Evolutionary conservation across 1,140 invertebrate species (phyloP).

Genomic region (Platyscapa corneri): DNA sequence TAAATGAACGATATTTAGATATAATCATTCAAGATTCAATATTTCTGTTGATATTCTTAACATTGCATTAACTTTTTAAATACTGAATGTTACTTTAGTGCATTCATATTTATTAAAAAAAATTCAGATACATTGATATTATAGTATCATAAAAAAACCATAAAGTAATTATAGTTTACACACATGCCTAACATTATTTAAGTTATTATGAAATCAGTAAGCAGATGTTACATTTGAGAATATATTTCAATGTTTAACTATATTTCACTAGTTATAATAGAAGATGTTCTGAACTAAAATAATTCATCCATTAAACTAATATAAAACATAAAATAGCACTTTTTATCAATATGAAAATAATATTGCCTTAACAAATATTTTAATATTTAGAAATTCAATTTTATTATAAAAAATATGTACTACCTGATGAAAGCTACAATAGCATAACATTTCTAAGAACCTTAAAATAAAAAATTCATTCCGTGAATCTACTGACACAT

Average conservation of each 20-base stretch:
- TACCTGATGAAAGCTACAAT: slow-evolving; percentile 38
- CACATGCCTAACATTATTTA: background rate
- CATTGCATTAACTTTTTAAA: too few relatives aligned
- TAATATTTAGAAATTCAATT: slow-evolving; percentile 23
- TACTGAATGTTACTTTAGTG: too few relatives aligned
- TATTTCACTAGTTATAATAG: slow-evolving; percentile 11
- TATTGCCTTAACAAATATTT: slow-evolving; percentile 4
- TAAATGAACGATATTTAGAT: too few relatives aligned
- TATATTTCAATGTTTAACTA: slow-evolving; percentile 37
- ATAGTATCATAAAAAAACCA: too few relatives aligned
- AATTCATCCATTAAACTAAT: slow-evolving; percentile 27
- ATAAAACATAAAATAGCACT: slow-evolving; percentile 39
- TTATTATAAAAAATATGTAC: slow-evolving; percentile 31
- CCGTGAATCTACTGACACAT: background rate
- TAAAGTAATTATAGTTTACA: background rate
- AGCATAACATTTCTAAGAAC: slow-evolving; percentile 3
- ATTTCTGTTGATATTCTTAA: too few relatives aligned
- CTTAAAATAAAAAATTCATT: slow-evolving; percentile 32
- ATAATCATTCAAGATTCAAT: too few relatives aligned
- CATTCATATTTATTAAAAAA: too few relatives aligned
- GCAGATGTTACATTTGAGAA: slow-evolving; percentile 37
- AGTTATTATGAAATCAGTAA: slow-evolving; percentile 24
- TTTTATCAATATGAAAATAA: slow-evolving; percentile 40
- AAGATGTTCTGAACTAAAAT: background rate
- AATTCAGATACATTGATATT: too few relatives aligned